A percentile compares a stretch with the other conserved stretches of the same genome.
Evolutionary conservation across 1,140 invertebrate genomes (phyloP).

Genomic region (silkworm (Bombyx mori)): DNA sequence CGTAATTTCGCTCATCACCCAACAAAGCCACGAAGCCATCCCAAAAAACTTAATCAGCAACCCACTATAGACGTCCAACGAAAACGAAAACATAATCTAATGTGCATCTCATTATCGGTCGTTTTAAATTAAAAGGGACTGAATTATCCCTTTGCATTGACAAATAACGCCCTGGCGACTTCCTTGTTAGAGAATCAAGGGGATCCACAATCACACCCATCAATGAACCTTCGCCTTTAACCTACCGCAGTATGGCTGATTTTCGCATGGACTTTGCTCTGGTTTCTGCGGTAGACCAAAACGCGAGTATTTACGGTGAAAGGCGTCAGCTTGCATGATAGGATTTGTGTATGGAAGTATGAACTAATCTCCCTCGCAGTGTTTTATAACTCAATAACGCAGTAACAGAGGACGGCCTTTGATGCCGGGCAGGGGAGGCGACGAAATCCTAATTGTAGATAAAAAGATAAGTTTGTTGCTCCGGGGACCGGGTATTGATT

Average conservation of each 20-base stretch:
- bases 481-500: constrained; percentile 30
- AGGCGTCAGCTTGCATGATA: constrained; percentile 70
- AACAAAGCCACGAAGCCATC: not conserved
- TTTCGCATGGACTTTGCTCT: not conserved
- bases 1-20: no score
- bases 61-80: constrained; percentile 1
- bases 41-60: constrained; percentile 6
- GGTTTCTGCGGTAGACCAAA: constrained; percentile 57
- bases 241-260: not conserved
- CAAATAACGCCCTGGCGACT: constrained; percentile 48
- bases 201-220: constrained; percentile 12
- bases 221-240: not conserved
- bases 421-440: constrained; percentile 49
- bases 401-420: constrained; percentile 63
- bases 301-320: constrained; percentile 57
- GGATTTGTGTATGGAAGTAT: constrained; percentile 69
- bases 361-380: constrained; percentile 63
- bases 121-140: constrained; percentile 56
- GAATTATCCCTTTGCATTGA: constrained; percentile 56
- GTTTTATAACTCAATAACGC: constrained; percentile 68
- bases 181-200: constrained; percentile 54
- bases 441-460: constrained; percentile 69
- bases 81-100: constrained; percentile 46
- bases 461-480: constrained; percentile 63
- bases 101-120: constrained; percentile 62